phyloP scores from a whole-genome alignment of 53 echinoderm and acorn worm species.

The Hippasteria phrygiana region DNA sequence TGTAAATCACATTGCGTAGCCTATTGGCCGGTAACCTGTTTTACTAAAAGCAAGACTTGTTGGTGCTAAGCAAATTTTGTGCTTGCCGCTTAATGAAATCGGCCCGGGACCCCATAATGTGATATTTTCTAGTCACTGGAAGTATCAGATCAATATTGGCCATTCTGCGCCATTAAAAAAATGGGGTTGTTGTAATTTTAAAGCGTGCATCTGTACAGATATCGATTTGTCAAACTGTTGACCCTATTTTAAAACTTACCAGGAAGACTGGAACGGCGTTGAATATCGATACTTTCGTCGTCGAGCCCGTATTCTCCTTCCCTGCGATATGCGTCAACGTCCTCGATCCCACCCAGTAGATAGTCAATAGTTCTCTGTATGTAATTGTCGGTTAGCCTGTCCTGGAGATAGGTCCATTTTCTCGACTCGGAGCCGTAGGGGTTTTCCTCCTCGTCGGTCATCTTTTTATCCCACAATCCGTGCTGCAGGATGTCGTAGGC shows the following conservation, averaged over 20 bases:
- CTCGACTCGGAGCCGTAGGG: not conserved
- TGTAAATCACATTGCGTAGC: too few relatives aligned
- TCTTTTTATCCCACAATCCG: constrained; percentile 56
- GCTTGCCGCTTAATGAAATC: too few relatives aligned
- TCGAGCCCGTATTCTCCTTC: not conserved
- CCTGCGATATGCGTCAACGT: not conserved
- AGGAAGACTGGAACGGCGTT: constrained; percentile 6
- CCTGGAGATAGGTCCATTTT: constrained; percentile 20
- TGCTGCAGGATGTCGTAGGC: constrained; percentile 37
- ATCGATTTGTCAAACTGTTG: not conserved
- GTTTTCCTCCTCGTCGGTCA: constrained; percentile 38
- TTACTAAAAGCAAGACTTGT: too few relatives aligned
- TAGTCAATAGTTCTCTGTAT: constrained; percentile 11
- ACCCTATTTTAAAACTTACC: constrained; percentile 6
- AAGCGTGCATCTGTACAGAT: too few relatives aligned
- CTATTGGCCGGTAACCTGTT: too few relatives aligned
- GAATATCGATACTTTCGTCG: not conserved
- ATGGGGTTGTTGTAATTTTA: too few relatives aligned
- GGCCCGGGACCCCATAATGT: too few relatives aligned
- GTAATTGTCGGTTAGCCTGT: constrained; percentile 26
- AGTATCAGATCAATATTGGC: too few relatives aligned
- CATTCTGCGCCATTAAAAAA: too few relatives aligned
- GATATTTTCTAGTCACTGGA: too few relatives aligned
- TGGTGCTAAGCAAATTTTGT: too few relatives aligned
- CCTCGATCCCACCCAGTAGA: constrained; percentile 22